Percentiles rank a stretch among this genome's conserved stretches.
Evolutionary conservation across 1,140 invertebrate species (phyloP).

Genomic region (Meteorus sp.): DNA sequence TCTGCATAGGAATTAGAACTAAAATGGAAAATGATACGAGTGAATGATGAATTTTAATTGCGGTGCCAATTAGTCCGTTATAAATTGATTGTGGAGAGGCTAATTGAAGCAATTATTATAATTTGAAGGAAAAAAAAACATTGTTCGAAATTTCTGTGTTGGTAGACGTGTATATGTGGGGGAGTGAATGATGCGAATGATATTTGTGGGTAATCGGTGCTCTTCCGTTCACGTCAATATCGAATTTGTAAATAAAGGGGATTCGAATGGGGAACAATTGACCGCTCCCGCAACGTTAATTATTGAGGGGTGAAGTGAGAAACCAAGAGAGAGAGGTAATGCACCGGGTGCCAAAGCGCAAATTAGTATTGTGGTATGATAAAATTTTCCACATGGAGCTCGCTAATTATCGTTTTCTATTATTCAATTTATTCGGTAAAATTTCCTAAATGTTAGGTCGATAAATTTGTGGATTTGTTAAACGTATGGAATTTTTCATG

Average conservation of each 20-base stretch:
- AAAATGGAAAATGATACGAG: no score
- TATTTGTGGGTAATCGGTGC: slow-evolving; percentile 1
- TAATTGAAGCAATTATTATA: neutral
- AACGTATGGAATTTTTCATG: no score
- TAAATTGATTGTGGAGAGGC: no score
- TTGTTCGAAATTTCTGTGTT: neutral
- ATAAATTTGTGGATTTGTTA: neutral
- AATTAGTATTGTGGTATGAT: slow-evolving; percentile 9
- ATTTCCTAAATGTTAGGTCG: neutral
- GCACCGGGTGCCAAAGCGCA: no score
- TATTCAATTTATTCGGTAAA: neutral
- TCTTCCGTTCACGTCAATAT: neutral
- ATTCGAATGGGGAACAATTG: slow-evolving; percentile 2
- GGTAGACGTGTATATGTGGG: neutral
- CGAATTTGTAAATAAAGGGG: slow-evolving; percentile 1
- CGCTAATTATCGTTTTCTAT: slow-evolving; percentile 13
- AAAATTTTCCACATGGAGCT: slow-evolving; percentile 6
- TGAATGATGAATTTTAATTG: neutral
- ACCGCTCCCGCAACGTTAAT: slow-evolving; percentile 14
- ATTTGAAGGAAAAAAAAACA: neutral
- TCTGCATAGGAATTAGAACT: no score
- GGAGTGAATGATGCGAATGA: neutral
- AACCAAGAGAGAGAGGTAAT: no score
- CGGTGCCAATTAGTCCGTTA: no score
- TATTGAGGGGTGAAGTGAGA: no score